Percentiles rank a stretch among this genome's conserved stretches.
phyloP scores from a whole-genome alignment of 1,140 invertebrate species.

The Harlomillsia oculata region DNA sequence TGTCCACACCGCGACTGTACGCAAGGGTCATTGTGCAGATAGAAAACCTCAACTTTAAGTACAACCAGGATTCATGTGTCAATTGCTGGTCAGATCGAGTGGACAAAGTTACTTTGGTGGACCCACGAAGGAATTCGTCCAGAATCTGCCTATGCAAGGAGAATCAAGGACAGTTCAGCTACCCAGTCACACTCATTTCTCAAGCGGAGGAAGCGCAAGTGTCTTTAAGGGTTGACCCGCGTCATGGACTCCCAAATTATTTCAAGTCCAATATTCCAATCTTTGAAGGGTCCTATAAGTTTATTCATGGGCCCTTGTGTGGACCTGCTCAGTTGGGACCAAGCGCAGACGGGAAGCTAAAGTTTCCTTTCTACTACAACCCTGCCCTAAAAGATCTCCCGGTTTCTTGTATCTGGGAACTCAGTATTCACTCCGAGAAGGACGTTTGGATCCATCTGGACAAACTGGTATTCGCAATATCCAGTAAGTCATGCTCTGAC shows the following conservation, averaged over 20 bases:
- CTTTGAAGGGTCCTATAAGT: constrained; percentile 74
- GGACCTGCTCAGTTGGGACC: constrained; percentile 65
- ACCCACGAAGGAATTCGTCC: constrained; percentile 24
- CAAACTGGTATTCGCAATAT: constrained; percentile 62
- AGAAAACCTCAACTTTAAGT: constrained; percentile 60
- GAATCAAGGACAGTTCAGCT: constrained; percentile 23
- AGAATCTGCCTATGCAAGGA: constrained; percentile 38
- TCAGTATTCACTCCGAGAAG: constrained; percentile 39
- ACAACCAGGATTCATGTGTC: constrained; percentile 65
- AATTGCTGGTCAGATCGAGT: constrained; percentile 74
- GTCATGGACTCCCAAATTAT: constrained; percentile 69
- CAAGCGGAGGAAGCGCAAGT: constrained; percentile 62
- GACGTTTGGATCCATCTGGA: constrained; percentile 76
- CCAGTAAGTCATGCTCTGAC: constrained; percentile 63
- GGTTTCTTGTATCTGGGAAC: constrained; percentile 78
- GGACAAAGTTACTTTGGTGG: constrained; percentile 51
- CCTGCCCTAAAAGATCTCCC: constrained; percentile 41
- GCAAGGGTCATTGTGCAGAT: constrained; percentile 67
- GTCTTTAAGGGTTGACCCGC: constrained; percentile 66
- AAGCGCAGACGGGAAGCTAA: constrained; percentile 66
- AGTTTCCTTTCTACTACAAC: constrained; percentile 56
- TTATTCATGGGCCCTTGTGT: constrained; percentile 75
- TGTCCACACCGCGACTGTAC: constrained; percentile 66
- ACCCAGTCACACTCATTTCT: constrained; percentile 51
- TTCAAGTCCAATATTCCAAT: constrained; percentile 72